Conservation (phyloP, 2,797 vertebrate genomes). For the Kryptopterus vitreolus region DNA sequence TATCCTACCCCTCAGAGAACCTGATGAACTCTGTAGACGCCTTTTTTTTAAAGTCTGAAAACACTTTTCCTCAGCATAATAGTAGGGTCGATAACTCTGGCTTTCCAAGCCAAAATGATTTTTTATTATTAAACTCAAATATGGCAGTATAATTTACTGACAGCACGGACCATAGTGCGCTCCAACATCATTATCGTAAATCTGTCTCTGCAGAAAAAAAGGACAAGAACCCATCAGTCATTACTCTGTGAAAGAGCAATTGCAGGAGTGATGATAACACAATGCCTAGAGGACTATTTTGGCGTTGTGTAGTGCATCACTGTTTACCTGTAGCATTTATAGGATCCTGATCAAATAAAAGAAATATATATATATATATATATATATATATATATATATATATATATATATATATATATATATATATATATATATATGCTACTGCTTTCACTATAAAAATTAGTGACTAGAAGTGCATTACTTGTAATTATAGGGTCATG, state of each 20-base stretch:
- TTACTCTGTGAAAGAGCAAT: not conserved
- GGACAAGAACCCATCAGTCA: constrained; percentile 13
- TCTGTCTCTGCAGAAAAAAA: constrained; percentile 1
- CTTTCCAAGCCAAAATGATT: not conserved
- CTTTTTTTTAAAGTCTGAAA: constrained; percentile 22
- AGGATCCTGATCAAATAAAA: not conserved
- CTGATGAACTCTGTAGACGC: constrained; percentile 37
- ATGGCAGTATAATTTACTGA: not conserved
- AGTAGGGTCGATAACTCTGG: not conserved
- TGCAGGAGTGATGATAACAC: not conserved
- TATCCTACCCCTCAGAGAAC: constrained; percentile 14
- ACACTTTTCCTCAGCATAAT: not conserved
- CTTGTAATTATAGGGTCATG: not conserved
- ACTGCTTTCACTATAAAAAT: not conserved
- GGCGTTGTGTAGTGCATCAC: not conserved
- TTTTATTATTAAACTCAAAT: not conserved
- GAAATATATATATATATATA: not conserved
- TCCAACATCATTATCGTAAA: not conserved
- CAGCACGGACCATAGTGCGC: not conserved
- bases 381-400: too few relatives aligned
- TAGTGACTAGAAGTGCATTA: not conserved
- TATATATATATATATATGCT: too few relatives aligned
- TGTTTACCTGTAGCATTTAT: not conserved
- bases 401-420: too few relatives aligned
- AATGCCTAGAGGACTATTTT: not conserved